phyloP scores from a whole-genome alignment of 2,797 vertebrate genomes.

The Mormyrus hasselquistii region DNA sequence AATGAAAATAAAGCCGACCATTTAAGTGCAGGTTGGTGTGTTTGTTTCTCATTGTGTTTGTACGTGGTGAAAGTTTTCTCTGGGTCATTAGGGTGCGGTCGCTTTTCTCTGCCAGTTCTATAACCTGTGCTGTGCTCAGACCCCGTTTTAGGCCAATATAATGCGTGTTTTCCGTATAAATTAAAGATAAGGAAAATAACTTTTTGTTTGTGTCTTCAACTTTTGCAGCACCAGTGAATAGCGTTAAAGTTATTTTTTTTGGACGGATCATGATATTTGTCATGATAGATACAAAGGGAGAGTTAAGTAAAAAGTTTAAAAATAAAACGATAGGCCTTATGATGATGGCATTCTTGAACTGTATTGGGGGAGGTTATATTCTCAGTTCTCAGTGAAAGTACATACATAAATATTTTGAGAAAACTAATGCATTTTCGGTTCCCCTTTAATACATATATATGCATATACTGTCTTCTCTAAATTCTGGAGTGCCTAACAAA shows the following conservation, averaged over 20 bases:
- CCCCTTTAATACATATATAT: neutral
- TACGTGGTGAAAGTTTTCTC: neutral
- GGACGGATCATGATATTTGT: neutral
- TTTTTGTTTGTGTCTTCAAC: neutral
- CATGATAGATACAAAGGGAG: neutral
- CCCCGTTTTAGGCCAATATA: neutral
- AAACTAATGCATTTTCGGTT: neutral
- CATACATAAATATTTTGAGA: neutral
- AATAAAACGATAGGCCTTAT: neutral
- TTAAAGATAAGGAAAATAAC: neutral
- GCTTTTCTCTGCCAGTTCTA: neutral
- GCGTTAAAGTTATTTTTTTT: neutral
- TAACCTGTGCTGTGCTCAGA: neutral
- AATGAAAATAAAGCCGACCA: neutral
- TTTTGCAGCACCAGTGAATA: neutral
- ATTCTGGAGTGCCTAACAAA: neutral
- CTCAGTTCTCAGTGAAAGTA: neutral
- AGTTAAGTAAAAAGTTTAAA: neutral
- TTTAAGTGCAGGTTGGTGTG: neutral
- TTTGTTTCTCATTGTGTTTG: neutral
- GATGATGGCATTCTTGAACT: neutral
- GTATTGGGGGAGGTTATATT: neutral
- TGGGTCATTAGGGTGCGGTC: neutral
- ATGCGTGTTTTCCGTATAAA: neutral
- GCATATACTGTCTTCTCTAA: neutral